These are phyloP conservation scores for Eucidaris tribuloides DNA, from an alignment of 35 echinoderm and acorn worm species.

Conservation along the genomic window DNA sequence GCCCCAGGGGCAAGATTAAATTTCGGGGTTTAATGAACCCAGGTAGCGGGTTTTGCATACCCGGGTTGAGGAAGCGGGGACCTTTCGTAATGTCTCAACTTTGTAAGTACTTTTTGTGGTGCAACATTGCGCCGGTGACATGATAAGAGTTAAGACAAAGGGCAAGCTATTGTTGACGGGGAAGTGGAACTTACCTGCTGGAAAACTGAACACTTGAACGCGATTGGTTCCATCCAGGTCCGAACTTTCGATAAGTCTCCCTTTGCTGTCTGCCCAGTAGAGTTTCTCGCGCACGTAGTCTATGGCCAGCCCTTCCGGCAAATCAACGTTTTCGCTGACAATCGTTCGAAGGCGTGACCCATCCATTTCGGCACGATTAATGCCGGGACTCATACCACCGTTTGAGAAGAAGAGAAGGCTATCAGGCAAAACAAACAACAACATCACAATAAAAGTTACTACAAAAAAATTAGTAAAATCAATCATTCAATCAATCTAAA, in stretches of 20 bases:
- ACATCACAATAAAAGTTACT: neutral
- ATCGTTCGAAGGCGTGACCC: neutral
- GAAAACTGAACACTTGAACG: neutral
- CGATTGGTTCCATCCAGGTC: conserved; percentile 5
- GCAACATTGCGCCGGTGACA: too few relatives aligned
- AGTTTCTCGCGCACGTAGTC: conserved; percentile 31
- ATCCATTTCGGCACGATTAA: conserved; percentile 6
- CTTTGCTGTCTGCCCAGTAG: conserved; percentile 46
- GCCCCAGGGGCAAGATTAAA: too few relatives aligned
- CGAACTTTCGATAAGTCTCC: conserved; percentile 5
- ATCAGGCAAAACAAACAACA: neutral
- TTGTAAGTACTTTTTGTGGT: too few relatives aligned
- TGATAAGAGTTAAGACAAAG: too few relatives aligned
- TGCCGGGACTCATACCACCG: neutral
- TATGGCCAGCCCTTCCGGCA: conserved; percentile 36
- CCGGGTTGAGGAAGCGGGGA: too few relatives aligned
- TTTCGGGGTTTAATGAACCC: too few relatives aligned
- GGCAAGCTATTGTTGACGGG: too few relatives aligned
- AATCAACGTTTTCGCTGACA: neutral
- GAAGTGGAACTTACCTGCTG: conserved; percentile 11
- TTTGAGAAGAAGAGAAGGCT: conserved; percentile 33
- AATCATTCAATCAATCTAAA: too few relatives aligned
- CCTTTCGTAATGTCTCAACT: too few relatives aligned
- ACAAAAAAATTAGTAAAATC: neutral
- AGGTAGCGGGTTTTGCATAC: too few relatives aligned